These are phyloP conservation scores for Halocynthia roretzi DNA, from an alignment of 23 tunicate species.

Conservation along the genomic window DNA sequence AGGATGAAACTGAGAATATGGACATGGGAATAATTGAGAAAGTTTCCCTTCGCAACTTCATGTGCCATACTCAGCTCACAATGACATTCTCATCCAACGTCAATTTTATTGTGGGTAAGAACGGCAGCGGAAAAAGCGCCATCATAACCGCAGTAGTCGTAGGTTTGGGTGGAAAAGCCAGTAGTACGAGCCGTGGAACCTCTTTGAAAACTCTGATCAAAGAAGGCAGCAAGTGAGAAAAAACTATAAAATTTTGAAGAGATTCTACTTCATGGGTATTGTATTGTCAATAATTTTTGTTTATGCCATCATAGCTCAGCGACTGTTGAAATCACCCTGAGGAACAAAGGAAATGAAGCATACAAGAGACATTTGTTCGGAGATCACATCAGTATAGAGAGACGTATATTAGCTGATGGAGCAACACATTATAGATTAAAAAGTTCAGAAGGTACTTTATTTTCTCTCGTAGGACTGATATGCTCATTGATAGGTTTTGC, in stretches of 20 bases:
- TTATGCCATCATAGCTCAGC: slow-evolving; percentile 14
- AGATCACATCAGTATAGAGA: slow-evolving; percentile 48
- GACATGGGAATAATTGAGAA: slow-evolving; percentile 61
- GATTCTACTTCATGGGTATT: too few species aligned
- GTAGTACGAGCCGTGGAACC: slow-evolving; percentile 85
- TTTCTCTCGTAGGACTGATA: too few species aligned
- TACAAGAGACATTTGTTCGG: slow-evolving; percentile 69
- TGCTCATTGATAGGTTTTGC: too few species aligned
- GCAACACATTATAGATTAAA: slow-evolving; percentile 58
- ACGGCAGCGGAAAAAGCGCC: slow-evolving; percentile 98
- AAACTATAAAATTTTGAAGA: too few species aligned
- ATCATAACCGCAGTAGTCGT: slow-evolving; percentile 75
- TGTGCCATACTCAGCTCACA: slow-evolving; percentile 82
- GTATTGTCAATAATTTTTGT: too few species aligned
- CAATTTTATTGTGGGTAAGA: slow-evolving; percentile 87
- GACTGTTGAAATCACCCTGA: slow-evolving; percentile 53
- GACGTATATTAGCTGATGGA: slow-evolving; percentile 67
- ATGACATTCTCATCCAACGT: slow-evolving; percentile 66
- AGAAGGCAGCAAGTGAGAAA: slow-evolving; percentile 34
- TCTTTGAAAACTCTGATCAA: slow-evolving; percentile 78
- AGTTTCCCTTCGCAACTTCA: slow-evolving; percentile 61
- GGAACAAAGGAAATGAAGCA: slow-evolving; percentile 74
- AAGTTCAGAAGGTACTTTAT: slow-evolving; percentile 14
- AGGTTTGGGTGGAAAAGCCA: slow-evolving; percentile 86
- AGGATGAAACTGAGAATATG: not conserved